phyloP scores from a whole-genome alignment of 1,140 invertebrate species.

The Drosophila takahashii region DNA sequence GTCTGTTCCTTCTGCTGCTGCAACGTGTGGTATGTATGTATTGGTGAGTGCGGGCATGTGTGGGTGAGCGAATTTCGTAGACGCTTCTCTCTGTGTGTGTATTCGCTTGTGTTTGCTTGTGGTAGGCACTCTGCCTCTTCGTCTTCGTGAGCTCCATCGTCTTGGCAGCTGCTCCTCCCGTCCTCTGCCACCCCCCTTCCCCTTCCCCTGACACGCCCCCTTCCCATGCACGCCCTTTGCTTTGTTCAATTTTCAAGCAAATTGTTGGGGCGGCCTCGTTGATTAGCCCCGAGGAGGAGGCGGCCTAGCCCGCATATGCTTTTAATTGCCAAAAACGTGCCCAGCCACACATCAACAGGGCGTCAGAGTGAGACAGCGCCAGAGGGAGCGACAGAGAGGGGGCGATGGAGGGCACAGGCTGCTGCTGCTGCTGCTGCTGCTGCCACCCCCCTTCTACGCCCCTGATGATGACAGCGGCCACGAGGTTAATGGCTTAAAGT shows the following conservation, averaged over 20 bases:
- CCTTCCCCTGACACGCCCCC: background rate
- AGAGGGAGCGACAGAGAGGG: slow-evolving; percentile 13
- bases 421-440: slow-evolving; percentile 3
- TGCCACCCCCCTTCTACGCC: background rate
- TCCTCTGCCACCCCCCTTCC: background rate
- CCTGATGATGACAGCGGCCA: slow-evolving; percentile 58
- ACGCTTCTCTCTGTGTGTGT: slow-evolving; percentile 33
- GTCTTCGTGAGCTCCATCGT: slow-evolving; percentile 61
- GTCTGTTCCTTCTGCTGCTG: slow-evolving; percentile 62
- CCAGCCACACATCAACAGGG: slow-evolving; percentile 59
- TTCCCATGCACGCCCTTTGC: slow-evolving; percentile 36
- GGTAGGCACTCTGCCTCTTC: slow-evolving; percentile 56
- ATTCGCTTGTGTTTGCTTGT: slow-evolving; percentile 56
- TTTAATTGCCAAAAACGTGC: slow-evolving; percentile 72
- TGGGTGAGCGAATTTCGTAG: slow-evolving; percentile 37
- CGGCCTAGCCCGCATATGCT: slow-evolving; percentile 71
- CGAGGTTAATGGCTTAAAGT: slow-evolving; percentile 68
- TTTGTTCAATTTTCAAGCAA: slow-evolving; percentile 70
- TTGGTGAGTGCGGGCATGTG: slow-evolving; percentile 16
- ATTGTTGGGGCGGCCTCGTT: slow-evolving; percentile 69
- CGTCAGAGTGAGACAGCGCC: slow-evolving; percentile 16
- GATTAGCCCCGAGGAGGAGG: slow-evolving; percentile 70
- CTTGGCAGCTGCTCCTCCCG: slow-evolving; percentile 43
- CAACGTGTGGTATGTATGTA: slow-evolving; percentile 46
- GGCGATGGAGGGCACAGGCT: background rate